Base-by-base conservation (phyloP, 2,797 vertebrate genomes). In the Miichthys miiuy region DNA sequence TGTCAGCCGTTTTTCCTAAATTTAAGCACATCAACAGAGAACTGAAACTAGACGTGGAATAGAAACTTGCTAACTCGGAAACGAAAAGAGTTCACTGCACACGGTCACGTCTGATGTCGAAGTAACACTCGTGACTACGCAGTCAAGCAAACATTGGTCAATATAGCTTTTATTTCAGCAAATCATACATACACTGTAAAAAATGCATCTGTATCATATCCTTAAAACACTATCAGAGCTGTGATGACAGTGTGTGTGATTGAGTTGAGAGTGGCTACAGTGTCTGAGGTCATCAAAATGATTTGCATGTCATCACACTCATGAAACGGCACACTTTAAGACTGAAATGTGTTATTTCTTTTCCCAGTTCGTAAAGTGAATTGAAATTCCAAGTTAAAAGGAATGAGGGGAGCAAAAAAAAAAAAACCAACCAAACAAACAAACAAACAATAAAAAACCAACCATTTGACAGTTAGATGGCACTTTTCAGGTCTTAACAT, bases 151-250 rank as follows among this genome's bases (percentile, higher is more conserved):
- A 89, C 75, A 74, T 95, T 96, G 96, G 95, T 97, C 97, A 97
- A 93, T 96, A 97, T 97, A 96, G 89, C 95, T 93, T 98, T 99
- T 98, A 98, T 99, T 99, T 94, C 96, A 96, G 96, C 96, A 98
- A 99, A 97, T 96, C 96, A 97, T 97, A 97, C 96, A 96, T 95
- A 97, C 96, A 97, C 94, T 93, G 95, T 97, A 92, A 91, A 92
- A 97, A 94, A 93, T 91, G 90, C 88, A 89, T 92, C 81, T 94
- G 88, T 93, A 94, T 96, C 94, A 94, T 95, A 89, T 90, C 82
- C 90, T 95, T 95, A 90, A 94, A 94, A 95, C 88, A 91, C 93
- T 92, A 93, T 85, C 78, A 84, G 76, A 91, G 86, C 88, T 80
- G 85, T 94, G 95, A 95, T 92, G 88, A 96, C 93, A 94, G 93